Conservation (phyloP, 1,140 invertebrate genomes). For the Habropoda laboriosa region DNA sequence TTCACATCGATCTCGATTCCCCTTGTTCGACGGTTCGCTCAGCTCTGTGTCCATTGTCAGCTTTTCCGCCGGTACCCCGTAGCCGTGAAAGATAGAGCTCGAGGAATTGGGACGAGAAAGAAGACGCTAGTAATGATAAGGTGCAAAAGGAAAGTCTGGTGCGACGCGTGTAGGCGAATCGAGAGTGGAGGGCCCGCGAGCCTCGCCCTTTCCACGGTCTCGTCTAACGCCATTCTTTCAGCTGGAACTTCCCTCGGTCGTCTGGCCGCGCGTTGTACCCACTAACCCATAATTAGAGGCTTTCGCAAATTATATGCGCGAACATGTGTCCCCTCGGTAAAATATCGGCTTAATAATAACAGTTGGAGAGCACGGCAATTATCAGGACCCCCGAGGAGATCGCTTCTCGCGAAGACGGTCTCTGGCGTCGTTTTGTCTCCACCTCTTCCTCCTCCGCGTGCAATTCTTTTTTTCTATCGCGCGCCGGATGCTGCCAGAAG, state of each 20-base stretch:
- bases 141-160: slow-evolving; percentile 69
- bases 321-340: slow-evolving; percentile 81
- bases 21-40: neutral
- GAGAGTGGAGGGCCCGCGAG: slow-evolving; percentile 68
- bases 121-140: slow-evolving; percentile 60
- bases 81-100: too few relatives aligned
- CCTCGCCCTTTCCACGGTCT: slow-evolving; percentile 76
- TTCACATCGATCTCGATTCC: slow-evolving; percentile 20
- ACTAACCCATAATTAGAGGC: slow-evolving; percentile 82
- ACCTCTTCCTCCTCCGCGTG: slow-evolving; percentile 52
- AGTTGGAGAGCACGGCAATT: slow-evolving; percentile 81
- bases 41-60: too few relatives aligned
- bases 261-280: slow-evolving; percentile 58
- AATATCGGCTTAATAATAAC: slow-evolving; percentile 82
- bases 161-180: slow-evolving; percentile 79
- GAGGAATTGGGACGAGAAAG: neutral
- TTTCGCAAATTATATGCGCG: slow-evolving; percentile 82
- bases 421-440: slow-evolving; percentile 57
- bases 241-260: slow-evolving; percentile 58
- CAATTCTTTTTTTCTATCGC: slow-evolving; percentile 57
- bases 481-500: slow-evolving; percentile 20
- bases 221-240: slow-evolving; percentile 67
- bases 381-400: slow-evolving; percentile 78
- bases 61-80: too few relatives aligned
- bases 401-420: slow-evolving; percentile 67